phyloP scores from a whole-genome alignment of 2,888 invertebrate species.

The Apeira syringaria region DNA sequence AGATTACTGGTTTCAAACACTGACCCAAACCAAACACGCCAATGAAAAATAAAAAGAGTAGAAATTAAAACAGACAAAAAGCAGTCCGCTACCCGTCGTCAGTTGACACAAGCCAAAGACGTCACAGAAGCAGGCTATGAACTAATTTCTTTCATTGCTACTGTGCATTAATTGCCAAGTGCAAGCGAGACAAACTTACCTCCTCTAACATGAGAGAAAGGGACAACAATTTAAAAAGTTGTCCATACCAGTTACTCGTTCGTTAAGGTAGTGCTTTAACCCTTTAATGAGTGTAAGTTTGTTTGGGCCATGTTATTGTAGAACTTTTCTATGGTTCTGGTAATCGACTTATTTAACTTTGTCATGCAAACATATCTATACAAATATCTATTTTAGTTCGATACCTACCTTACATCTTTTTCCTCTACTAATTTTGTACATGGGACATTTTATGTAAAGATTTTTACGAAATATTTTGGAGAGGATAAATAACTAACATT shows the following conservation, averaged over 20 bases:
- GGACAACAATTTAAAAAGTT: conserved; percentile 59
- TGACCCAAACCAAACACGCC: conserved; percentile 16
- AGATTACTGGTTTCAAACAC: conserved; percentile 1
- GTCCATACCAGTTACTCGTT: conserved; percentile 52
- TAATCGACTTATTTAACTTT: too few species aligned
- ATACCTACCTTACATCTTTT: too few species aligned
- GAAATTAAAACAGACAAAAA: conserved; percentile 43
- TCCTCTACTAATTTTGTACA: too few species aligned
- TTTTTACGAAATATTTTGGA: too few species aligned
- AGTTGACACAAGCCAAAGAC: conserved; percentile 50
- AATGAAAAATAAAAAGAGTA: conserved; percentile 32
- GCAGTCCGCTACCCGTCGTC: conserved; percentile 33
- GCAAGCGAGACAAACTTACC: conserved; percentile 41
- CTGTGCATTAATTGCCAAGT: conserved; percentile 75
- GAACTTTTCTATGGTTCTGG: conserved; percentile 43
- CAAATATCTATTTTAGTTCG: too few species aligned
- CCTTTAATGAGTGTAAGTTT: conserved; percentile 66
- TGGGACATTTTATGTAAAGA: too few species aligned
- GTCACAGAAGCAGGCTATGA: conserved; percentile 59
- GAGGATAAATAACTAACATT: too few species aligned
- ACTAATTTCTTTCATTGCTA: conserved; percentile 80
- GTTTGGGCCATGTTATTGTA: conserved; percentile 52
- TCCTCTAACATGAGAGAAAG: conserved; percentile 30
- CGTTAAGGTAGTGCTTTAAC: conserved; percentile 67
- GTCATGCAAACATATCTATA: too few species aligned